Base-by-base conservation (phyloP, 2,797 vertebrate species). In the Anguilla pacifica region DNA sequence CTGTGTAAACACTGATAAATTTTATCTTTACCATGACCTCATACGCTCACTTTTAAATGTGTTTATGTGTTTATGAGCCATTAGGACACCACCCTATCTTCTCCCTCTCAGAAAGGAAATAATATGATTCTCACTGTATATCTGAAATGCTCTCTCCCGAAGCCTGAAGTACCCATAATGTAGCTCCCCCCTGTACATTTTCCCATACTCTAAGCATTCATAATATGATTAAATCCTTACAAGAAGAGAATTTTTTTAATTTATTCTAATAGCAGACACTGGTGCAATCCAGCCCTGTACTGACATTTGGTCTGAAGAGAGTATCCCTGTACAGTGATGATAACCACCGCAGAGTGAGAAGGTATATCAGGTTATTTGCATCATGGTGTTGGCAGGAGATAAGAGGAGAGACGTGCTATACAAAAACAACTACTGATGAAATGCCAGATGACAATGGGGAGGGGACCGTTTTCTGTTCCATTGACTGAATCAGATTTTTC, bases 251-350 rank as follows among this genome's bases (percentile, higher is more conserved):
- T 39, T 39, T 39, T 39, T 39, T 43, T n/a, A n/a, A n/a, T 4
- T 43, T 43, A 3, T 43, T 43, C 39, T 43, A 4, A 43, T 43
- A 43, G n/a, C 64, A 67, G 5, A n/a, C 31, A 15, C 31, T n/a
- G 9, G 31, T 35, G 22, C 31, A 35, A 15, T 35, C 74, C 17
- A 39, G 15, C 35, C 25, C 25, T 83, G 82, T 67, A 43, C 25
- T 83, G 59, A 28, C 57, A 81, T 87, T 64, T 7, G 7, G 5
- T n/a, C 86, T 64, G 55, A 82, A 39, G 28, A 64, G 55, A 82
- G 57, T 28, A 64, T 61, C 74, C 17, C 77, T 82, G 57, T 49
- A 19, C 1, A 9, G 28, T 9, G 0, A 46, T 83, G 46, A 87
- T 87, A 87, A 83, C 31, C 79, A 25, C 46, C 6, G 79, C 86